Percentiles rank a stretch among this genome's conserved stretches.
phyloP scores from a whole-genome alignment of 2,113 vertebrate species.

The Tinamus guttatus region DNA sequence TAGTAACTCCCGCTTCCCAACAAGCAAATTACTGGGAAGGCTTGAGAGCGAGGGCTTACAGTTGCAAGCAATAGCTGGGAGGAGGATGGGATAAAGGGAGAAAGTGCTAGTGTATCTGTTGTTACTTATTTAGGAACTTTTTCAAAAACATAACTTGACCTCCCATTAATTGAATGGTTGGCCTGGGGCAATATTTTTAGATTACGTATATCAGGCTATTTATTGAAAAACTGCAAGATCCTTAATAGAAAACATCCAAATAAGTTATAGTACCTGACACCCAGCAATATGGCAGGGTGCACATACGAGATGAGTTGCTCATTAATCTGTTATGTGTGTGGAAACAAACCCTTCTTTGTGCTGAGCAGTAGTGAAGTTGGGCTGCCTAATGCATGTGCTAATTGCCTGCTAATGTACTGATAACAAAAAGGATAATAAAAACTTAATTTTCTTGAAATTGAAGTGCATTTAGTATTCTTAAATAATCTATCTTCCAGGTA shows the following conservation, averaged over 20 bases:
- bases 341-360: conserved; percentile 43
- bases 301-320: not conserved
- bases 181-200: not conserved
- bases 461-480: not conserved
- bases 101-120: not conserved
- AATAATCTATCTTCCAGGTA: not conserved
- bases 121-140: not conserved
- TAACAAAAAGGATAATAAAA: not conserved
- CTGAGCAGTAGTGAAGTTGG: not conserved
- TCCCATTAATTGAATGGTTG: not conserved
- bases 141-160: not conserved
- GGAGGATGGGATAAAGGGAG: not conserved
- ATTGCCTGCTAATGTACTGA: not conserved
- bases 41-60: not conserved
- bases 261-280: not conserved
- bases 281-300: not conserved
- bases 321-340: not conserved
- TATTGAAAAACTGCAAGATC: not conserved
- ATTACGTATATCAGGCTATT: not conserved
- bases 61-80: not conserved
- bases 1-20: conserved; percentile 17
- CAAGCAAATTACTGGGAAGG: not conserved
- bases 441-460: not conserved
- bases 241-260: not conserved
- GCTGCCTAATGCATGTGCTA: not conserved